Conservation (phyloP, 2,888 invertebrate genomes). For the Serrognathus titanus region DNA sequence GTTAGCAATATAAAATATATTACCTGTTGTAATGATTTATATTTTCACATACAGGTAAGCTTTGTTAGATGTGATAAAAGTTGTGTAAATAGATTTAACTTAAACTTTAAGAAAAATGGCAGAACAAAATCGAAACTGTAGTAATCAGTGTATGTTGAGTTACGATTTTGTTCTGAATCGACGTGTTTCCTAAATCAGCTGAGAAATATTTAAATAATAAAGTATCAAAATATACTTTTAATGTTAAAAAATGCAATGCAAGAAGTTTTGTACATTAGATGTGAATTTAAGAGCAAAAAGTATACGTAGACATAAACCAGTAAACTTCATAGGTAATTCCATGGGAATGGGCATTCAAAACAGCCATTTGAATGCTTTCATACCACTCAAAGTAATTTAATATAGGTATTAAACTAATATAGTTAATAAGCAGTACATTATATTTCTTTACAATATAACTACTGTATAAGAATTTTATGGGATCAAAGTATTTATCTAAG, state of each 20-base stretch:
- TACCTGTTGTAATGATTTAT: not conserved
- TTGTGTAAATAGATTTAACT: not conserved
- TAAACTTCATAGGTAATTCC: not conserved
- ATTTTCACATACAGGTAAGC: not conserved
- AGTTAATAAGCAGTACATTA: too few relatives aligned
- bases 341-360: slow-evolving; percentile 5
- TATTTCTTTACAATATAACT: too few relatives aligned
- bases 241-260: slow-evolving; percentile 5
- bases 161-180: too few relatives aligned
- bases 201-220: not conserved
- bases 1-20: slow-evolving; percentile 27
- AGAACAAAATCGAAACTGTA: too few relatives aligned
- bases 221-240: not conserved
- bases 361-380: slow-evolving; percentile 43
- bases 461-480: too few relatives aligned
- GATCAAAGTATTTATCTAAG: too few relatives aligned
- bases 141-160: too few relatives aligned
- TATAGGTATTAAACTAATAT: not conserved
- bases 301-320: not conserved
- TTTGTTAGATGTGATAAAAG: too few relatives aligned
- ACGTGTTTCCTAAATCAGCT: too few relatives aligned
- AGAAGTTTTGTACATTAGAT: slow-evolving; percentile 34
- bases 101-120: not conserved
- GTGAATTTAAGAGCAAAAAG: not conserved
- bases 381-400: slow-evolving; percentile 8